These are phyloP conservation scores for Thymelicus sylvestris DNA, from an alignment of 2,888 invertebrate genomes.

Conservation along the genomic window DNA sequence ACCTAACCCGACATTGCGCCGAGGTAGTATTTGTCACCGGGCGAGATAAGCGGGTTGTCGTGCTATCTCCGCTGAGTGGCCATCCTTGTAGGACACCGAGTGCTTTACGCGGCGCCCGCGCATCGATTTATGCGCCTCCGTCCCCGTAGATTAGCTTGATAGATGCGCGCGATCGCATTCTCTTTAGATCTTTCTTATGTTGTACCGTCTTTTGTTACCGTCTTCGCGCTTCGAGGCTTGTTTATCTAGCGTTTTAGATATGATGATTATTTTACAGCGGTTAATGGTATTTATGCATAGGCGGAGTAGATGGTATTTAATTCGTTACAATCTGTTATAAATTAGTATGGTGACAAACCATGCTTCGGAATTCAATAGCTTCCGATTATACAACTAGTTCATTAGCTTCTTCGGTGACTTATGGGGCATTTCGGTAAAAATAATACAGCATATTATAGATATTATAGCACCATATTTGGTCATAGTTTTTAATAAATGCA, in stretches of 20 bases:
- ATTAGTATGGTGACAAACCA: too few relatives aligned
- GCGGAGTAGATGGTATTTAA: too few relatives aligned
- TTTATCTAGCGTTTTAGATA: conserved; percentile 8
- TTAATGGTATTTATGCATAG: background rate
- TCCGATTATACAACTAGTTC: too few relatives aligned
- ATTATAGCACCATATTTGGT: too few relatives aligned
- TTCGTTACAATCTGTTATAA: too few relatives aligned
- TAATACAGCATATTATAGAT: too few relatives aligned
- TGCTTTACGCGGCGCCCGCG: conserved; percentile 59
- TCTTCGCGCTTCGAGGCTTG: background rate
- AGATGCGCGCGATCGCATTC: conserved; percentile 48
- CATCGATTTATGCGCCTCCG: conserved; percentile 63
- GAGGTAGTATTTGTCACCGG: conserved; percentile 53
- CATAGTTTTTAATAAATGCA: too few relatives aligned
- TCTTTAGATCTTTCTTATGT: conserved; percentile 39
- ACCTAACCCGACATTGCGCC: conserved; percentile 4
- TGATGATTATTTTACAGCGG: conserved; percentile 3
- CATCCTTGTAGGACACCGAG: conserved; percentile 54
- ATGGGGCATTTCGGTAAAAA: too few relatives aligned
- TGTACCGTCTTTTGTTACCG: conserved; percentile 25
- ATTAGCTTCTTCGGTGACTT: too few relatives aligned
- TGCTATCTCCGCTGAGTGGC: conserved; percentile 54
- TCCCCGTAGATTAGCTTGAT: conserved; percentile 64
- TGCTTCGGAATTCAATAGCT: too few relatives aligned
- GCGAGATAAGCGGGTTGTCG: conserved; percentile 53